Conservation (phyloP, 2,797 vertebrate genomes). For the Mormyrus proboscirostris region DNA sequence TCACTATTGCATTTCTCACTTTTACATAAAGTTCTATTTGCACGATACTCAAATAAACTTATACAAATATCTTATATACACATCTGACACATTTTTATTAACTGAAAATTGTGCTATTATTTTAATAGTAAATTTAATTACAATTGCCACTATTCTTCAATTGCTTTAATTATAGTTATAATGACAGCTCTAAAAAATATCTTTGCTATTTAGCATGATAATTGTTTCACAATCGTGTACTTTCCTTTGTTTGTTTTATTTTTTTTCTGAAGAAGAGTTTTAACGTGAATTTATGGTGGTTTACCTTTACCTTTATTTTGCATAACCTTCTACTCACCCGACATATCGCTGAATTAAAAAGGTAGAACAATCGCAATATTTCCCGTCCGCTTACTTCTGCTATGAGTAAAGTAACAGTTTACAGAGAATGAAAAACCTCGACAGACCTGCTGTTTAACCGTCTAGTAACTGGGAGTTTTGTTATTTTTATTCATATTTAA, state of each 20-base stretch:
- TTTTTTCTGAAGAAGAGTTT: background rate
- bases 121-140: background rate
- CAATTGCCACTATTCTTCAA: background rate
- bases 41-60: background rate
- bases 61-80: background rate
- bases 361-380: background rate
- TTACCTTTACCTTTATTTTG: background rate
- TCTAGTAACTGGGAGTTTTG: background rate
- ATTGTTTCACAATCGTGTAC: background rate
- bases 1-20: background rate
- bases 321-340: background rate
- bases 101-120: background rate
- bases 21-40: background rate
- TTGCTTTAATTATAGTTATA: background rate
- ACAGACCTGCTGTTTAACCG: background rate
- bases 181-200: background rate
- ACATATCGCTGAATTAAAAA: background rate
- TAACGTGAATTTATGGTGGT: background rate
- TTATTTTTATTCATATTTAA: constrained; percentile 13
- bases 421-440: background rate
- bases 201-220: background rate
- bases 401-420: background rate
- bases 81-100: background rate
- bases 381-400: background rate
- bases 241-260: background rate